Evolutionary conservation across 2,797 vertebrate genomes (phyloP).

Genomic region (Sparidentex hasta): DNA sequence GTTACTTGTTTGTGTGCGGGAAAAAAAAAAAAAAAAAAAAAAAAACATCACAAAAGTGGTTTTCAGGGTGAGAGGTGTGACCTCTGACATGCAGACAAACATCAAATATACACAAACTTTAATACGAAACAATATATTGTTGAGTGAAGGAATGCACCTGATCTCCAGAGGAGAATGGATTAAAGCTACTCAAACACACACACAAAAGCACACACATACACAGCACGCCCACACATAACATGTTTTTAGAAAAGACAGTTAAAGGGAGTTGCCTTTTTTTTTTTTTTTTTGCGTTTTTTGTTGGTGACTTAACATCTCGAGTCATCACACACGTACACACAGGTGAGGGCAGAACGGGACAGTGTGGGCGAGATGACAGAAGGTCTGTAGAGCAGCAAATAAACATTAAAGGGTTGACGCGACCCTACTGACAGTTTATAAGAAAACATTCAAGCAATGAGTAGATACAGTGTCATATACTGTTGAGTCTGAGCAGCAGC

Average conservation of each 20-base stretch:
- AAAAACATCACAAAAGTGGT: slow-evolving; percentile 35
- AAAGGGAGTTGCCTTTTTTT: slow-evolving; percentile 39
- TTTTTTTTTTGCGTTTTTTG: slow-evolving; percentile 16
- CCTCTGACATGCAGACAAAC: slow-evolving; percentile 60
- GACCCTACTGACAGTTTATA: background rate
- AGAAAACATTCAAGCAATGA: background rate
- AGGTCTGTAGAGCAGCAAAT: background rate
- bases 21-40: background rate
- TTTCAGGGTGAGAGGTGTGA: slow-evolving; percentile 54
- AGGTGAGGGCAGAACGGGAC: slow-evolving; percentile 15
- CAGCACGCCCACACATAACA: slow-evolving; percentile 44
- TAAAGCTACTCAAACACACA: slow-evolving; percentile 44
- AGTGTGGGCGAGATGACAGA: background rate
- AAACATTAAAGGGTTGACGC: background rate
- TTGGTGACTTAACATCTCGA: slow-evolving; percentile 39
- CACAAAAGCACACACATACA: slow-evolving; percentile 8
- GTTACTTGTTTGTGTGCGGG: background rate
- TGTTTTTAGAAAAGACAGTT: slow-evolving; percentile 46
- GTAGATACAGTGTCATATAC: background rate
- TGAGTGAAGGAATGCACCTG: slow-evolving; percentile 81
- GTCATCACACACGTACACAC: slow-evolving; percentile 33
- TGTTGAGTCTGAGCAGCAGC: background rate
- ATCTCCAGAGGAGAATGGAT: slow-evolving; percentile 47
- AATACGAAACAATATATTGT: slow-evolving; percentile 42
- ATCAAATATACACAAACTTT: slow-evolving; percentile 24